A percentile compares a stretch with the other conserved stretches of the same genome.
phyloP scores from a whole-genome alignment of 2,113 vertebrate species.

The Paradisaea rubra region DNA sequence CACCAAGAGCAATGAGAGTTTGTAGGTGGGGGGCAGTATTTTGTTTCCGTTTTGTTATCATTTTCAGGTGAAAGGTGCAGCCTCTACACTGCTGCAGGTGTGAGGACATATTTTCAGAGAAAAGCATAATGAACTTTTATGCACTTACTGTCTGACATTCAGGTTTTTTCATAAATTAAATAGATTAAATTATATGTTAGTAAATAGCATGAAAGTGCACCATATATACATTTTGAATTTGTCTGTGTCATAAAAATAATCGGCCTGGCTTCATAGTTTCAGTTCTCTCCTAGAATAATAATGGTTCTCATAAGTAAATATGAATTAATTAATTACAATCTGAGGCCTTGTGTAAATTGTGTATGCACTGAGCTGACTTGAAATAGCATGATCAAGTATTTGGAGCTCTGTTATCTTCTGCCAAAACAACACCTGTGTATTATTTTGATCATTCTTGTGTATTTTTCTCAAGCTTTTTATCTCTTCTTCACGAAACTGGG shows the following conservation, averaged over 20 bases:
- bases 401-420: neutral
- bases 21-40: neutral
- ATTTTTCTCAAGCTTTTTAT: neutral
- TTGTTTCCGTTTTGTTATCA: neutral
- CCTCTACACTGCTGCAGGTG: neutral
- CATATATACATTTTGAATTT: rapidly evolving
- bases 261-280: neutral
- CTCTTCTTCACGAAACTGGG: neutral
- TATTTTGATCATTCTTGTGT: neutral
- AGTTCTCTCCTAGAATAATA: neutral
- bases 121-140: neutral
- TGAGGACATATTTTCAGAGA: neutral
- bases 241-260: neutral
- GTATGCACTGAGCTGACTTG: neutral
- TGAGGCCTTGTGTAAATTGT: neutral
- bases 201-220: neutral
- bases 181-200: neutral
- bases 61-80: neutral
- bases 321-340: neutral
- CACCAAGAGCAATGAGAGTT: neutral
- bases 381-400: neutral
- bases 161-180: neutral
- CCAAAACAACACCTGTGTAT: neutral
- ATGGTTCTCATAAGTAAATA: neutral
- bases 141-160: neutral